Conservation (phyloP, 2,797 vertebrate genomes). For the Pseudochirops corinnae region DNA sequence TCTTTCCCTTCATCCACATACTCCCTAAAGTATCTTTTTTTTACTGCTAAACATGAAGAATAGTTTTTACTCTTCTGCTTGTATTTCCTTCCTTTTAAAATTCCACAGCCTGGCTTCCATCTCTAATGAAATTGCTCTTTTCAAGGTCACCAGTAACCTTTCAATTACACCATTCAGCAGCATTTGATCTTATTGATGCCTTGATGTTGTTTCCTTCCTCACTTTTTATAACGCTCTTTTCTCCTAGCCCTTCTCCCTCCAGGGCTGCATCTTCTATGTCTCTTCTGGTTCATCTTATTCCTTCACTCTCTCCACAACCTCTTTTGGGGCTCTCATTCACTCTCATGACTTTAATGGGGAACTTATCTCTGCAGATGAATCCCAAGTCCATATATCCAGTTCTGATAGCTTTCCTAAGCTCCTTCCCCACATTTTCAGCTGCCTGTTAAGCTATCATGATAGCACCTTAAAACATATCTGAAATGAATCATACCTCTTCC, state of each 20-base stretch:
- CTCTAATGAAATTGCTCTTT: not conserved
- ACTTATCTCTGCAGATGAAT: not conserved
- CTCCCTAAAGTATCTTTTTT: not conserved
- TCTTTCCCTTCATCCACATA: not conserved
- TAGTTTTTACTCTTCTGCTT: not conserved
- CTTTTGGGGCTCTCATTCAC: not conserved
- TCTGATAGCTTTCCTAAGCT: not conserved
- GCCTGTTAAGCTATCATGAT: not conserved
- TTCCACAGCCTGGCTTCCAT: not conserved
- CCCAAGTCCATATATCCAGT: not conserved
- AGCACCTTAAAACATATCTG: not conserved
- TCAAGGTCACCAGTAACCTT: not conserved
- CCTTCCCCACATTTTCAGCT: not conserved
- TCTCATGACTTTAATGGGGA: not conserved
- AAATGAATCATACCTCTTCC: not conserved
- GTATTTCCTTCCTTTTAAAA: not conserved
- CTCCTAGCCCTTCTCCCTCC: not conserved
- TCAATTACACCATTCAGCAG: not conserved
- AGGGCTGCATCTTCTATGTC: not conserved
- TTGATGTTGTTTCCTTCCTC: not conserved
- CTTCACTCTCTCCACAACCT: not conserved
- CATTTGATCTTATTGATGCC: not conserved
- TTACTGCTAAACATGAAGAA: not conserved
- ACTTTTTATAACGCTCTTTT: not conserved
- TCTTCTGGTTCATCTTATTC: not conserved